Conservation (phyloP, 64 coral and sea anemone species). For the Stichodactyla helianthus region DNA sequence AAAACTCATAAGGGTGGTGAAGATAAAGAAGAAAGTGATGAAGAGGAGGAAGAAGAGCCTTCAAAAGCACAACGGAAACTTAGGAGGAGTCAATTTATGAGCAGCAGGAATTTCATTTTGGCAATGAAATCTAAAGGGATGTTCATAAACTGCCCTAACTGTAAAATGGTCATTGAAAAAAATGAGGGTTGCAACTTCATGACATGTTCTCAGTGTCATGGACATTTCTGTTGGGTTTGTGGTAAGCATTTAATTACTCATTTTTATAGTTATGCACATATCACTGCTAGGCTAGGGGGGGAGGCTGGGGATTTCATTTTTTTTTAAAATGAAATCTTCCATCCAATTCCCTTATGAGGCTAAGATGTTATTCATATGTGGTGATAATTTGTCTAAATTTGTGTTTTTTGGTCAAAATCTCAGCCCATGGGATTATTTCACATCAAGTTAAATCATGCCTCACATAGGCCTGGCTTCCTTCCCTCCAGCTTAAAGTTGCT, state of each 20-base stretch:
- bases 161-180: constrained; percentile 76
- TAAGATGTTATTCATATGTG: no score
- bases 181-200: constrained; percentile 86
- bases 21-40: not conserved
- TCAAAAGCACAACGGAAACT: constrained; percentile 19
- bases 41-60: not conserved
- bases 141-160: constrained; percentile 82
- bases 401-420: no score
- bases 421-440: no score
- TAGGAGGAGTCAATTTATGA: constrained; percentile 20
- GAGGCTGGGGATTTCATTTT: no score
- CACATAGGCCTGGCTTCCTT: no score
- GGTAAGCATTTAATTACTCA: constrained; percentile 44
- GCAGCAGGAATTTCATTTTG: constrained; percentile 54
- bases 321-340: no score
- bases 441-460: no score
- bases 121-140: constrained; percentile 57
- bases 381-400: no score
- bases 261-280: no score
- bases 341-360: no score
- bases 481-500: no score
- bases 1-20: not conserved
- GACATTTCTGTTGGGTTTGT: constrained; percentile 83
- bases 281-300: no score
- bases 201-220: constrained; percentile 78